Evolutionary conservation across 2,888 invertebrate species (phyloP), one percentile per base, ranked within the genome.

Genomic region (Chrysomela aeneicollis): DNA sequence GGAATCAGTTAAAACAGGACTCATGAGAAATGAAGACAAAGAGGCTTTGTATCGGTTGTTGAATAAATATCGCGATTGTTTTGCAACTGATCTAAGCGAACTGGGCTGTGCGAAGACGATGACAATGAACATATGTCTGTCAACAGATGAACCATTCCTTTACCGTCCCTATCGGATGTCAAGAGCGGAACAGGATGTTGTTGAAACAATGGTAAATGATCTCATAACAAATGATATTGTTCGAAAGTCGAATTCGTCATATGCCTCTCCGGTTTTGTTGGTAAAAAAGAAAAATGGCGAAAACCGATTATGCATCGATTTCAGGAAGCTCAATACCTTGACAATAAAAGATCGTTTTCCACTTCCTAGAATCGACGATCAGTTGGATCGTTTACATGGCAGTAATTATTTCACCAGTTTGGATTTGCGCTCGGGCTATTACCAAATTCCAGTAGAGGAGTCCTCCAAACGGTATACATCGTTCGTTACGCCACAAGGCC

Each of bases 351-450:
- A 79, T 35, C 51, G 71, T 3, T 78, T 74, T 60, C 78, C 79
- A 0, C 54, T 80, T 9, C 78, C 78, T 1, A 63, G 72, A 26
- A 73, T 81, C 8, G 73, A 77, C n/a, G 79, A 80, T 50, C 72
- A 72, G 9, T 52, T 78, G 46, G 73, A 76, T 26, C 49, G 61
- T 5, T 55, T 81, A 12, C 53, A 64, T 4, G 72, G 71, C 2
- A 70, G 70, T 17, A 68, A 59, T 21, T 75, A 69, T 52, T 81
- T 74, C 50, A 75, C 76, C 8, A 69, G 67, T 2, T 59, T 81
- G 1, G 79, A 81, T 61, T 53, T 77, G 61, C 67, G 67, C 4
- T 58, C 61, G 0, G 81, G 77, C 0, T 76, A 77, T 69, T 70
- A 74, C 57, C 80, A 79, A 30, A 76, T 81, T 18, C 70, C 70